Conservation (phyloP, 2,797 vertebrate genomes). For the Vireo griseus region DNA sequence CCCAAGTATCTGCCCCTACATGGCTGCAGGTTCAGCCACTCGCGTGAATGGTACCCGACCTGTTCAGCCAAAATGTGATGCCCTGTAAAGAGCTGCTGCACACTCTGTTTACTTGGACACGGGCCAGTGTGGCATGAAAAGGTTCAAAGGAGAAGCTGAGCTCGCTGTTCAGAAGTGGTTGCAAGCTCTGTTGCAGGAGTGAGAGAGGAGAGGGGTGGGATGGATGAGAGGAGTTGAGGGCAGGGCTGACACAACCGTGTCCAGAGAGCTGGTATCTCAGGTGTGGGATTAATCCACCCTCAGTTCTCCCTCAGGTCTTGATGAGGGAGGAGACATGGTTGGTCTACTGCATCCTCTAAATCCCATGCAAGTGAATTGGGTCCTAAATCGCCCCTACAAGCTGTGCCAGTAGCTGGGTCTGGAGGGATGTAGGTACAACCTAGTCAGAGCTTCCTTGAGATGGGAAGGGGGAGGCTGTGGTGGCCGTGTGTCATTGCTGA, state of each 20-base stretch:
- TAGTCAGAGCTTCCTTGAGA: background rate
- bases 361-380: background rate
- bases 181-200: background rate
- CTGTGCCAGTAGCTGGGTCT: background rate
- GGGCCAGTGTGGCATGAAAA: background rate
- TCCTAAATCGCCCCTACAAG: background rate
- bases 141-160: slow-evolving; percentile 2
- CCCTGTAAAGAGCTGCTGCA: background rate
- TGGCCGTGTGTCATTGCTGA: background rate
- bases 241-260: background rate
- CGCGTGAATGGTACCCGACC: rapidly evolving
- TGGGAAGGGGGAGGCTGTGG: background rate
- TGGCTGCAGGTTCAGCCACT: background rate
- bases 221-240: background rate
- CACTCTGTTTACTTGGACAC: background rate
- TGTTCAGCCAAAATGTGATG: background rate
- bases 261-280: background rate
- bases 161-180: background rate
- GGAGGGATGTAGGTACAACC: background rate
- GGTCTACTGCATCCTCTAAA: background rate
- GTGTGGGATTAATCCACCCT: background rate
- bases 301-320: background rate
- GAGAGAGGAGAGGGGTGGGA: background rate
- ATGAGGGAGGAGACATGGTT: background rate
- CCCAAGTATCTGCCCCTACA: background rate